Evolutionary conservation across 2,888 invertebrate species (phyloP).

Genomic region (Nephrotoma flavescens): DNA sequence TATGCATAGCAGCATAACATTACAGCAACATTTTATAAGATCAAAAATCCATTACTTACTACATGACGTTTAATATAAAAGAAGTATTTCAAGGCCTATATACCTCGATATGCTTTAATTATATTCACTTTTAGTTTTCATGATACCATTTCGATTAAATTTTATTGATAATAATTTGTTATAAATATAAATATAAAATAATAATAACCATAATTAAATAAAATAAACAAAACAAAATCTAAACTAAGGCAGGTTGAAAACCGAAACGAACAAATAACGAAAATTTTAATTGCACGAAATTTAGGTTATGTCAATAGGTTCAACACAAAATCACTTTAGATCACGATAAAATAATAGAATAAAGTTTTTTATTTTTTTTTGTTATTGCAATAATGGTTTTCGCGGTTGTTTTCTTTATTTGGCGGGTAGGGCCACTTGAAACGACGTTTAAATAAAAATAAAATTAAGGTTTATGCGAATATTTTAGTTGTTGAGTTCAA

Average conservation of each 20-base stretch:
- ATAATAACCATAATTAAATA: neutral
- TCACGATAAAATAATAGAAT: neutral
- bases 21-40: neutral
- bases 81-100: neutral
- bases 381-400: neutral
- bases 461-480: neutral
- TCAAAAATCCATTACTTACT: neutral
- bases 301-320: neutral
- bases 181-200: neutral
- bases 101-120: neutral
- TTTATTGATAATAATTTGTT: neutral
- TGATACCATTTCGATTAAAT: neutral
- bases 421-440: neutral
- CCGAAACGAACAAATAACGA: neutral
- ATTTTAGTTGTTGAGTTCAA: neutral
- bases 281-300: neutral
- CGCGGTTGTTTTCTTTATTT: neutral
- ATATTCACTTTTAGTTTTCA: neutral
- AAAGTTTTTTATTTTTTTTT: neutral
- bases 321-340: neutral
- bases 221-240: neutral
- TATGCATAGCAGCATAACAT: neutral
- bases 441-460: neutral
- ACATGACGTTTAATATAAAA: neutral
- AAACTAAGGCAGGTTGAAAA: neutral